Conservation (phyloP, 2,888 invertebrate species). For the Lycaena phlaeas region DNA sequence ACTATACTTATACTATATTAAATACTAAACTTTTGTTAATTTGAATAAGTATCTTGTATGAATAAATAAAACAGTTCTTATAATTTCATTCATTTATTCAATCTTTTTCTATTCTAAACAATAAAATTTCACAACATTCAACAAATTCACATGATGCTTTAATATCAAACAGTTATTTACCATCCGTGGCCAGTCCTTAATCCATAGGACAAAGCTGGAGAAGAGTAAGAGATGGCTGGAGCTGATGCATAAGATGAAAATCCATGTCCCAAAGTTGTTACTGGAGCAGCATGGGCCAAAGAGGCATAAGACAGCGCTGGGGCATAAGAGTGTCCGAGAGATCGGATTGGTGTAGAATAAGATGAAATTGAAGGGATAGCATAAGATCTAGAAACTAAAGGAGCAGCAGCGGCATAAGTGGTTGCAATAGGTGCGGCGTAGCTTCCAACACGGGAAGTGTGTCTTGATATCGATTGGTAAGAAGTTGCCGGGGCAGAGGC, state of each 20-base stretch:
- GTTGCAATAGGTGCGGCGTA: conserved; percentile 49
- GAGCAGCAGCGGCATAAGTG: conserved; percentile 48
- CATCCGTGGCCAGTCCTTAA: conserved; percentile 28
- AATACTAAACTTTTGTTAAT: too few species aligned
- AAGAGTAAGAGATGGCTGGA: conserved; percentile 44
- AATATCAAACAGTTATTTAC: conserved; percentile 38
- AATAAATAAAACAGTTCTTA: background rate
- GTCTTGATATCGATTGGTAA: conserved; percentile 25
- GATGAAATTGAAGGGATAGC: conserved; percentile 22
- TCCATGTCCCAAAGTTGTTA: conserved; percentile 39
- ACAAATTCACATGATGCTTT: conserved; percentile 7
- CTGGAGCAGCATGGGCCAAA: conserved; percentile 20
- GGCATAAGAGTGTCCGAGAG: conserved; percentile 41
- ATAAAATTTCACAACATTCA: background rate
- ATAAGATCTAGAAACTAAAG: conserved; percentile 29
- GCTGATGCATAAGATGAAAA: conserved; percentile 12
- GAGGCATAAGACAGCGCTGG: too few species aligned
- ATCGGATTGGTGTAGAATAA: conserved; percentile 29
- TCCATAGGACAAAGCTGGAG: conserved; percentile 34
- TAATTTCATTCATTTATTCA: background rate
- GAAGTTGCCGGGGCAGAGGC: conserved; percentile 23
- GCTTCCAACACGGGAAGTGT: conserved; percentile 27
- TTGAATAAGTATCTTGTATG: too few species aligned
- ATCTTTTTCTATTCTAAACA: background rate
- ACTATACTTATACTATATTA: too few species aligned